Evolutionary conservation across 2,113 vertebrate species (phyloP).

Genomic region (Candoia aspera): DNA sequence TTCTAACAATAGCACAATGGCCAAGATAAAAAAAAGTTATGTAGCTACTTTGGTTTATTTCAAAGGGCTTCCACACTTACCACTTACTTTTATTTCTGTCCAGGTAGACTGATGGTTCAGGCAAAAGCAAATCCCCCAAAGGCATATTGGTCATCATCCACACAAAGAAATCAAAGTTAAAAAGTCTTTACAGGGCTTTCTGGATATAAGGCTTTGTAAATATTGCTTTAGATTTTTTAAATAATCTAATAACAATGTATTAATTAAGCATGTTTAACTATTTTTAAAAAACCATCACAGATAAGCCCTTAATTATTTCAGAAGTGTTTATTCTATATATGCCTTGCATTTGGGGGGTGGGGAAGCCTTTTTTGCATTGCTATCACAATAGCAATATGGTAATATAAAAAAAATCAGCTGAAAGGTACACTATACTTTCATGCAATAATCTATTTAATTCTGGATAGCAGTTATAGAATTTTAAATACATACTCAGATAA

Average conservation of each 20-base stretch:
- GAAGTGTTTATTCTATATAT: background rate
- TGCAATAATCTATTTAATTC: constrained; percentile 32
- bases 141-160: background rate
- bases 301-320: background rate
- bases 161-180: background rate
- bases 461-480: constrained; percentile 48
- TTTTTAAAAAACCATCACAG: background rate
- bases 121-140: background rate
- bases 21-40: background rate
- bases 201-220: background rate
- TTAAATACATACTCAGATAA: constrained; percentile 64
- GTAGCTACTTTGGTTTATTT: background rate
- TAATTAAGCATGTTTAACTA: background rate
- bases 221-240: background rate
- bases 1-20: background rate
- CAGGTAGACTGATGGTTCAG: background rate
- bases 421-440: constrained; percentile 15
- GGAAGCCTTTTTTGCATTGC: constrained; percentile 25
- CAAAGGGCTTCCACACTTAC: background rate
- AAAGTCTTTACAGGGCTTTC: background rate
- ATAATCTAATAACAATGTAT: background rate
- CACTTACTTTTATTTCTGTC: background rate
- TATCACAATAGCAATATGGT: background rate
- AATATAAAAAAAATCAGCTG: constrained; percentile 23
- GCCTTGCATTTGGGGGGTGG: background rate